A percentile compares a stretch with the other conserved stretches of the same genome.
Evolutionary conservation across 2,797 vertebrate species (phyloP).

Genomic region (Chrysolophus pictus): DNA sequence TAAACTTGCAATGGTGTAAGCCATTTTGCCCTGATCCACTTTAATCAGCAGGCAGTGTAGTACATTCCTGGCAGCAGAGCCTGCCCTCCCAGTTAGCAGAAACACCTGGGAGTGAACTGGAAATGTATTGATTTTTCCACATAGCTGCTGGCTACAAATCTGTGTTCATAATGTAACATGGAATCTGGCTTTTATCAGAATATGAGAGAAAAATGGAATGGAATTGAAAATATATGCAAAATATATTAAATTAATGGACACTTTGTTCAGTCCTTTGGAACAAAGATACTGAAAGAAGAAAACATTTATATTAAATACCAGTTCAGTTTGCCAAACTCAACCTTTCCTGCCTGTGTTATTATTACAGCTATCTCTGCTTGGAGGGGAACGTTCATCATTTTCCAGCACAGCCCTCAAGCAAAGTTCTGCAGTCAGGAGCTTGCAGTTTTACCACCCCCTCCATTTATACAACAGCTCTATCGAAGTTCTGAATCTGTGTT

Average conservation of each 20-base stretch:
- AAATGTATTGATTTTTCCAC: slow-evolving; percentile 50
- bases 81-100: slow-evolving; percentile 2
- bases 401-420: not conserved
- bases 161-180: not conserved
- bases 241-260: not conserved
- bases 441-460: not conserved
- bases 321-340: not conserved
- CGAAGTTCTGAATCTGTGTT: not conserved
- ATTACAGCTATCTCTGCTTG: not conserved
- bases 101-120: slow-evolving; percentile 52
- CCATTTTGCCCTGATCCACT: not conserved
- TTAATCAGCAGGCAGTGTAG: not conserved
- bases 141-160: slow-evolving; percentile 46
- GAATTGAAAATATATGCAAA: not conserved
- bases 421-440: not conserved
- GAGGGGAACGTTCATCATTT: not conserved
- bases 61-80: not conserved
- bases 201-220: not conserved
- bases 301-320: not conserved
- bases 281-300: not conserved
- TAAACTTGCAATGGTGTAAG: not conserved
- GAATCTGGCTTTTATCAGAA: slow-evolving; percentile 46
- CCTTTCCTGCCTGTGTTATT: not conserved
- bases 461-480: not conserved
- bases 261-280: slow-evolving; percentile 28